These are phyloP conservation scores for Endomychus coccineus DNA, from an alignment of 2,888 invertebrate species.

Conservation along the genomic window DNA sequence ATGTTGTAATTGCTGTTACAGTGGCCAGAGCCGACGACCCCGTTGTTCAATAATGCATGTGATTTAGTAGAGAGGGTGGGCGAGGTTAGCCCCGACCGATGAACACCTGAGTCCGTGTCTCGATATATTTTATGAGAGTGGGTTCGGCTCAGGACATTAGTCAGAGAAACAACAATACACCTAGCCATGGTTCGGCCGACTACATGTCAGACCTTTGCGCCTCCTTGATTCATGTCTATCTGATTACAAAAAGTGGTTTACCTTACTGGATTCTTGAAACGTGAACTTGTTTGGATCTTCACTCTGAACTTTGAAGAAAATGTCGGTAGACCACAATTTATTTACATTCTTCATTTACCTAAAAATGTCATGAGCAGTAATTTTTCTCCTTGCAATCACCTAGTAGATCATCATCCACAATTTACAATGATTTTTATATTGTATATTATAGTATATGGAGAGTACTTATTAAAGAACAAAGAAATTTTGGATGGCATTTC, in stretches of 20 bases:
- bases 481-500: no score
- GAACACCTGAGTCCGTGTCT: constrained; percentile 33
- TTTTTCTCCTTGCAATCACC: no score
- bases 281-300: no score
- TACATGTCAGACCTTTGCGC: constrained; percentile 24
- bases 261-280: no score
- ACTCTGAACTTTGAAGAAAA: no score
- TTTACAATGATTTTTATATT: no score
- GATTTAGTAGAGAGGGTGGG: constrained; percentile 36
- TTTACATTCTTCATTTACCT: no score
- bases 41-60: constrained; percentile 41
- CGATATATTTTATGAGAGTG: constrained; percentile 31
- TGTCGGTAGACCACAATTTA: no score
- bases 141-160: constrained; percentile 33
- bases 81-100: constrained; percentile 28
- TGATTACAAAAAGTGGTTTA: constrained; percentile 22
- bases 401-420: no score
- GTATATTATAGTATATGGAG: no score
- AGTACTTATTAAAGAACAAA: no score
- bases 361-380: no score
- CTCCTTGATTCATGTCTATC: constrained; percentile 35
- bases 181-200: constrained; percentile 23
- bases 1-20: constrained; percentile 35
- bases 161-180: constrained; percentile 35
- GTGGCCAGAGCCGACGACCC: constrained; percentile 32